phyloP scores from a whole-genome alignment of 2,113 vertebrate species.

The Sminthopsis crassicaudata region DNA sequence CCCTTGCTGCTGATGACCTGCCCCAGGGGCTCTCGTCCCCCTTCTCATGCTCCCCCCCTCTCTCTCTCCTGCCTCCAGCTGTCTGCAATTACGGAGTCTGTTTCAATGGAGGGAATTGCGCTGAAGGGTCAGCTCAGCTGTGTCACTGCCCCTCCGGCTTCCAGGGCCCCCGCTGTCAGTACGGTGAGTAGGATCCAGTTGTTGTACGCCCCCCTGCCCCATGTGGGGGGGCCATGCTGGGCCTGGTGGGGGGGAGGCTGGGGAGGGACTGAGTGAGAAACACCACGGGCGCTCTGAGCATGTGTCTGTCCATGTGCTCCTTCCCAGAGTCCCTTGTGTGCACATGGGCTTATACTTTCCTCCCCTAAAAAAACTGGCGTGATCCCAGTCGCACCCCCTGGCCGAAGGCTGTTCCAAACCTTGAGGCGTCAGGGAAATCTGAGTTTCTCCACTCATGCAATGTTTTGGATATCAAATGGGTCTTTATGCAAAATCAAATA shows the following conservation, averaged over 20 bases:
- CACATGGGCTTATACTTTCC: neutral
- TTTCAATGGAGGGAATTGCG: constrained; percentile 87
- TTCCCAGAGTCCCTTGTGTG: neutral
- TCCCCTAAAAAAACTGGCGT: neutral
- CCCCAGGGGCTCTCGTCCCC: neutral
- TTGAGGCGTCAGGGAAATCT: neutral
- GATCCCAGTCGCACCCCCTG: neutral
- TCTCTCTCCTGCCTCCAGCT: constrained; percentile 79
- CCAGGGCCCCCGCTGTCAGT: constrained; percentile 90
- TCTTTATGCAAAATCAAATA: neutral
- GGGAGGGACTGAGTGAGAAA: neutral
- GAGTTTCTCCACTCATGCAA: neutral
- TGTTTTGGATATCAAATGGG: neutral
- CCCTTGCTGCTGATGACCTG: neutral
- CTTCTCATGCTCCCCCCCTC: neutral
- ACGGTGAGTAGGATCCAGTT: constrained; percentile 82
- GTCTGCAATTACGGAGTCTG: constrained; percentile 84
- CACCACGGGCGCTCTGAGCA: neutral
- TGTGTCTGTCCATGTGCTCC: neutral
- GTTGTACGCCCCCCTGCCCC: rapidly evolving
- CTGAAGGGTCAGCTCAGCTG: constrained; percentile 81
- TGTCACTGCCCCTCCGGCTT: constrained; percentile 89
- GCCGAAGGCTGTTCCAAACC: neutral
- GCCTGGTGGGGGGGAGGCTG: neutral
- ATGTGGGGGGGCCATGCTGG: neutral